Evolutionary conservation across 2,888 invertebrate species (phyloP).

Genomic region (Polyploca ridens): DNA sequence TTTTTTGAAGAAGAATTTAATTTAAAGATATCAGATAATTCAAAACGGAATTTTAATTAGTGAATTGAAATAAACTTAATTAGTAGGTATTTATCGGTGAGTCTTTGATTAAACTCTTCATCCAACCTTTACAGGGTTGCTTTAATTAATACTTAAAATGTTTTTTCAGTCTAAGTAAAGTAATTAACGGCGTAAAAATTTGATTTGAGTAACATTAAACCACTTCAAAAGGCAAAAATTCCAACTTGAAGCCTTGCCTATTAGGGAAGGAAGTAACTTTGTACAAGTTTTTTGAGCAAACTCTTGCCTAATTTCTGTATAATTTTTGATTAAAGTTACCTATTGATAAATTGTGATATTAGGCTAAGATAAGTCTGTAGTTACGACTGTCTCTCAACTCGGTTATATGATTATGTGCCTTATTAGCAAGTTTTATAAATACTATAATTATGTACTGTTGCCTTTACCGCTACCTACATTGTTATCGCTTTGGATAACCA

Average conservation of each 20-base stretch:
- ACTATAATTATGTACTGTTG: background rate
- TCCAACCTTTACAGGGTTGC: conserved; percentile 43
- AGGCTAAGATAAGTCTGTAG: background rate
- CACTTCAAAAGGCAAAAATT: conserved; percentile 21
- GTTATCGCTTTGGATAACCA: conserved; percentile 36
- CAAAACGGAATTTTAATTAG: conserved; percentile 43
- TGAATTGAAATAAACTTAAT: conserved; percentile 54
- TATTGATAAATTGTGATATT: background rate
- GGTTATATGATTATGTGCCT: background rate
- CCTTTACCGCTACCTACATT: conserved; percentile 22
- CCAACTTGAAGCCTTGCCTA: conserved; percentile 11
- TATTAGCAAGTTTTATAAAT: background rate
- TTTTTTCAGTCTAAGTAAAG: conserved; percentile 34
- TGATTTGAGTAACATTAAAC: conserved; percentile 30
- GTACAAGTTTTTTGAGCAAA: conserved; percentile 9
- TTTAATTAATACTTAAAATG: conserved; percentile 56
- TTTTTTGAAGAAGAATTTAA: conserved; percentile 15
- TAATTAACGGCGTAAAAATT: conserved; percentile 32
- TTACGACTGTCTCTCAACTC: too few relatives aligned
- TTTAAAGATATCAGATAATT: conserved; percentile 25
- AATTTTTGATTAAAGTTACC: conserved; percentile 11
- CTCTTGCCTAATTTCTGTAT: background rate
- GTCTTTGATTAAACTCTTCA: conserved; percentile 59
- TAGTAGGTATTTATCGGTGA: conserved; percentile 59
- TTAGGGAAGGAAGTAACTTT: conserved; percentile 11